phyloP scores from a whole-genome alignment of 2,113 vertebrate species.

The Aegithalos caudatus region DNA sequence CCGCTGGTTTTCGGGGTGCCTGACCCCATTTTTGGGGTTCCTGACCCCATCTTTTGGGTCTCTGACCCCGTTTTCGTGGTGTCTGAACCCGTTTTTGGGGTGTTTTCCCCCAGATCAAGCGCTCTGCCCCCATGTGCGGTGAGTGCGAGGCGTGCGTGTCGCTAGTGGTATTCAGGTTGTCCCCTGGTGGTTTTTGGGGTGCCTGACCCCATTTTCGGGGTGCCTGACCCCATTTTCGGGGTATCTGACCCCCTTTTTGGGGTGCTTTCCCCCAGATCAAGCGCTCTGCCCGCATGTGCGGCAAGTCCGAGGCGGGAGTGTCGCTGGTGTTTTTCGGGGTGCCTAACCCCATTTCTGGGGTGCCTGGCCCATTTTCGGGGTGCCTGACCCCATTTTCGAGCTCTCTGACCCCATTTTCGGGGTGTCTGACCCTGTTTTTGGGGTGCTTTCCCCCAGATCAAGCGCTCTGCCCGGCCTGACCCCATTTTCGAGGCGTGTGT shows the following conservation, averaged over 20 bases:
- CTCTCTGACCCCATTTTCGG: too few relatives aligned
- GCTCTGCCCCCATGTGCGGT: not conserved
- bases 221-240: too few relatives aligned
- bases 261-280: too few relatives aligned
- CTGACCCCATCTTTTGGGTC: too few relatives aligned
- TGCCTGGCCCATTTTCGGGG: accelerated
- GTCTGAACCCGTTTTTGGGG: accelerated
- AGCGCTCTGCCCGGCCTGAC: not conserved
- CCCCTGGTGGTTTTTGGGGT: too few relatives aligned
- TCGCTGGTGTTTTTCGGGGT: not conserved
- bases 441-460: not conserved
- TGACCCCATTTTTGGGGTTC: too few relatives aligned
- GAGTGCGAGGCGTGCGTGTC: slow-evolving; percentile 79
- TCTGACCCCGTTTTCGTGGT: not conserved
- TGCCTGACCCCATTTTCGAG: too few relatives aligned
- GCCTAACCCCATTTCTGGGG: accelerated
- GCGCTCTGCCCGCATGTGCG: too few relatives aligned
- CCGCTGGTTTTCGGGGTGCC: too few relatives aligned
- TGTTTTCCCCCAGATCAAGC: not conserved
- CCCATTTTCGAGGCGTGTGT: slow-evolving; percentile 73
- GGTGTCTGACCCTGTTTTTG: too few relatives aligned
- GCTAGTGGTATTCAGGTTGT: too few relatives aligned
- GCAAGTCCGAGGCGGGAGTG: not conserved
- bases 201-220: too few relatives aligned
- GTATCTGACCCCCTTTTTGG: not conserved